Evolutionary conservation across 2,113 vertebrate genomes (phyloP).

Genomic region (Alethe diademata): DNA sequence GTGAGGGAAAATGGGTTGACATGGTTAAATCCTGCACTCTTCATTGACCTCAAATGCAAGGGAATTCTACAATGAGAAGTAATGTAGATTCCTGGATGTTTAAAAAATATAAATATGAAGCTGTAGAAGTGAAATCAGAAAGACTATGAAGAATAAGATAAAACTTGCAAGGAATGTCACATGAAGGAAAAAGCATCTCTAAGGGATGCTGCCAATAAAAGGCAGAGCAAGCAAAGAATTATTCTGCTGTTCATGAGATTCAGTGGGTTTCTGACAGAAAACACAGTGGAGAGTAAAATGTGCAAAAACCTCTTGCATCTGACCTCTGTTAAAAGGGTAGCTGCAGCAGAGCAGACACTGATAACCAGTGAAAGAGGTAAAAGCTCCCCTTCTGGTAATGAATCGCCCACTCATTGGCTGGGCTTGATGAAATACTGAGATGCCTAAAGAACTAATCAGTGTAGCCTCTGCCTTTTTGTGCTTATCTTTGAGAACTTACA

Average conservation of each 20-base stretch:
- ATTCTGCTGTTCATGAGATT: not conserved
- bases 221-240: not conserved
- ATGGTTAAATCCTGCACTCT: not conserved
- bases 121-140: not conserved
- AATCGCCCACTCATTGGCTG: not conserved
- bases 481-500: not conserved
- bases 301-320: not conserved
- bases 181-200: not conserved
- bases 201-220: not conserved
- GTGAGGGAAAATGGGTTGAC: rapidly evolving
- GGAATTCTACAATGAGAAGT: not conserved
- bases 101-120: not conserved
- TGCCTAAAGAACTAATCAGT: not conserved
- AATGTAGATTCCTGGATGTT: not conserved
- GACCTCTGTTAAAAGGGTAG: not conserved
- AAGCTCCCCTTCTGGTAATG: not conserved
- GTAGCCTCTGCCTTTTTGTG: not conserved
- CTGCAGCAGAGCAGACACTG: not conserved
- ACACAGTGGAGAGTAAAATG: not conserved
- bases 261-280: not conserved
- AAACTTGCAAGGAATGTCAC: not conserved
- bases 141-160: not conserved
- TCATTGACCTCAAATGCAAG: not conserved
- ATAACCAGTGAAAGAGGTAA: not conserved
- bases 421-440: not conserved